phyloP scores from a whole-genome alignment of 2,888 invertebrate species.

The Cybosia mesomella region DNA sequence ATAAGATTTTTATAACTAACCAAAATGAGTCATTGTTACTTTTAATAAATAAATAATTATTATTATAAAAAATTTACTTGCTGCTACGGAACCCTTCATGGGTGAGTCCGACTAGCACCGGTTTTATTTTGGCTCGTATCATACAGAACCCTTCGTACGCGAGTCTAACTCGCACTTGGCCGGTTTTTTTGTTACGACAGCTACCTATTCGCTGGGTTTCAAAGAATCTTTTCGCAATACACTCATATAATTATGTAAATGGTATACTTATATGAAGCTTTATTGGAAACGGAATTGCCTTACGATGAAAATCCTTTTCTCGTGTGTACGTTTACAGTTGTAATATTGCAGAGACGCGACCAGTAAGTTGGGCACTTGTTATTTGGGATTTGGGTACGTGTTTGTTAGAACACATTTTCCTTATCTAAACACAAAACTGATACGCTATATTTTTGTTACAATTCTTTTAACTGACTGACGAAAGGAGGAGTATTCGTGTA shows the following conservation, averaged over 20 bases:
- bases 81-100: no score
- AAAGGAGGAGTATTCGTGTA: no score
- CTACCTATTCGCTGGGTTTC: background rate
- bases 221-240: constrained; percentile 3
- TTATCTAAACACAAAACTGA: background rate
- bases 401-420: background rate
- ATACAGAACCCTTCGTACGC: background rate
- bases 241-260: constrained; percentile 25
- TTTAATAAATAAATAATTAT: no score
- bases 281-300: constrained; percentile 18
- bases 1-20: no score
- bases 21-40: no score
- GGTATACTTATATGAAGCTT: constrained; percentile 18
- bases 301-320: constrained; percentile 14
- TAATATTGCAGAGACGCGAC: constrained; percentile 22
- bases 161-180: no score
- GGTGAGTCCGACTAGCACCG: no score
- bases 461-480: no score
- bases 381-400: constrained; percentile 4
- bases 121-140: no score
- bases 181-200: background rate
- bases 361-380: constrained; percentile 17
- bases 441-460: background rate
- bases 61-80: no score
- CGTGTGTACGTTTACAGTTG: constrained; percentile 18